A percentile compares a stretch with the other conserved stretches of the same genome.
Evolutionary conservation across 2,797 vertebrate genomes (phyloP).

Genomic region (Typhlichthys eigenmanni): DNA sequence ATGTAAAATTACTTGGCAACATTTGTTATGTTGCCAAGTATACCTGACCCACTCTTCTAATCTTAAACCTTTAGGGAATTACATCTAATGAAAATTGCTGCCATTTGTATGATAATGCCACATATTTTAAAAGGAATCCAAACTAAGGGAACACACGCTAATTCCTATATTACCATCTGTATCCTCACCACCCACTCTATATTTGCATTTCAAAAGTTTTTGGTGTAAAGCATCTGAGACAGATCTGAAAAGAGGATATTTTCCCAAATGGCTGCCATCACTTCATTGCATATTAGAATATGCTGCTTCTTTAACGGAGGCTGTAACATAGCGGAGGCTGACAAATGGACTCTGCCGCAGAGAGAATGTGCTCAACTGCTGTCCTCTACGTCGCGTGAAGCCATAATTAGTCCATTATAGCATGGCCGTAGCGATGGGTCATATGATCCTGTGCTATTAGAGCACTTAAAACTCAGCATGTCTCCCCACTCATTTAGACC

Average conservation of each 20-base stretch:
- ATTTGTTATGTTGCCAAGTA: too few relatives aligned
- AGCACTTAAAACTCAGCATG: slow-evolving; percentile 60
- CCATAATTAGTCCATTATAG: slow-evolving; percentile 65
- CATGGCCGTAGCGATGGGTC: slow-evolving; percentile 47
- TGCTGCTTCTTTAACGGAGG: slow-evolving; percentile 32
- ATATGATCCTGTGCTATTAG: slow-evolving; percentile 63
- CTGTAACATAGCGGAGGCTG: slow-evolving; percentile 39
- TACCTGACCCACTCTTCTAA: not conserved
- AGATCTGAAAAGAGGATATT: slow-evolving; percentile 26
- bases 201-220: slow-evolving; percentile 13
- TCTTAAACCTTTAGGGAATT: not conserved
- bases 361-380: slow-evolving; percentile 43
- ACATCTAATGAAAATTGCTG: too few relatives aligned
- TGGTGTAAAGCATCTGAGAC: slow-evolving; percentile 7
- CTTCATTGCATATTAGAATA: slow-evolving; percentile 32
- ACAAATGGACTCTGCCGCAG: slow-evolving; percentile 46
- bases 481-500: slow-evolving; percentile 55
- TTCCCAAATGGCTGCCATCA: slow-evolving; percentile 23
- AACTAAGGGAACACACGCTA: slow-evolving; percentile 14
- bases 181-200: slow-evolving; percentile 22
- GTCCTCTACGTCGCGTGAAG: slow-evolving; percentile 31
- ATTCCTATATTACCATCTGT: slow-evolving; percentile 26
- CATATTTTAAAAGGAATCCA: slow-evolving; percentile 7
- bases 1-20: too few relatives aligned
- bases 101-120: slow-evolving; percentile 41